phyloP scores from a whole-genome alignment of 2,888 invertebrate species.

The Trichogramma evanescens region DNA sequence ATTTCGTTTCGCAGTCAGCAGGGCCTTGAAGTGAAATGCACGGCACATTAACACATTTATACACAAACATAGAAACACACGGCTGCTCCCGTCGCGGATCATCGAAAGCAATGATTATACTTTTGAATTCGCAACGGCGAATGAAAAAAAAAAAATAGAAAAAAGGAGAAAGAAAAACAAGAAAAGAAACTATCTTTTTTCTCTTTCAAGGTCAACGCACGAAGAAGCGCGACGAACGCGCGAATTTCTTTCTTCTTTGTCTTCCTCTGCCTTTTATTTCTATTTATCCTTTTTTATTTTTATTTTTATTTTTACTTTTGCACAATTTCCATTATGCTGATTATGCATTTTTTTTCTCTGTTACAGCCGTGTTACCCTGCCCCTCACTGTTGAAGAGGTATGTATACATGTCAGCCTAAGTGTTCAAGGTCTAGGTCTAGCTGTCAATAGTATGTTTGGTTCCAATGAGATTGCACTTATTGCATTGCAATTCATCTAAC shows the following conservation, averaged over 20 bases:
- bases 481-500: constrained; percentile 32
- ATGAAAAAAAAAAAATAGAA: no score
- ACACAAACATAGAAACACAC: no score
- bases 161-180: no score
- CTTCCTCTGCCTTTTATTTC: neutral
- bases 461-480: constrained; percentile 5
- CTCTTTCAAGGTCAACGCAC: neutral
- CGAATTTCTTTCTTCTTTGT: neutral
- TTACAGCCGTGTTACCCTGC: constrained; percentile 89
- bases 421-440: neutral
- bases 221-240: neutral
- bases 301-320: neutral
- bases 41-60: no score
- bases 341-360: constrained; percentile 43
- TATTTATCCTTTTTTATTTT: neutral
- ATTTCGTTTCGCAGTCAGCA: no score
- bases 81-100: no score
- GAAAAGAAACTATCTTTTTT: neutral
- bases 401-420: constrained; percentile 40
- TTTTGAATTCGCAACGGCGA: no score
- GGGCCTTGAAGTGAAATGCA: no score
- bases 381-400: constrained; percentile 95
- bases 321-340: neutral
- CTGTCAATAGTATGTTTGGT: neutral
- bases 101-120: no score